phyloP scores from a whole-genome alignment of 2,113 vertebrate species.

The Vulpes ferrilata region DNA sequence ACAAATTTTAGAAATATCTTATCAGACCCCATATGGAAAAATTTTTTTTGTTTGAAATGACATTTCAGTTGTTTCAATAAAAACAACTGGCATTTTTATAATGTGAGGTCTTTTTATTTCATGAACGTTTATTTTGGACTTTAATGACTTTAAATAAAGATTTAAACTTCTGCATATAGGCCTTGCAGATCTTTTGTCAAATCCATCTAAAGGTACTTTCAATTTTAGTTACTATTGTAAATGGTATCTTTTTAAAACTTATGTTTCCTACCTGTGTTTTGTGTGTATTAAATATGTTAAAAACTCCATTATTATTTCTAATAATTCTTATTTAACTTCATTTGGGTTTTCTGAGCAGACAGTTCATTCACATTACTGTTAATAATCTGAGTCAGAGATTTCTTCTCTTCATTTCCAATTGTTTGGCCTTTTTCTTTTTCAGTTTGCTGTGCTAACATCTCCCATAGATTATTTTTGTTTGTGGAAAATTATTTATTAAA shows the following conservation, averaged over 20 bases:
- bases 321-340: background rate
- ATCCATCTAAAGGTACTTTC: background rate
- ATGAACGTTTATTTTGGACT: background rate
- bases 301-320: background rate
- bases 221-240: background rate
- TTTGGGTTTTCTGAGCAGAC: background rate
- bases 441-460: background rate
- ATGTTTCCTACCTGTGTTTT: background rate
- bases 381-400: background rate
- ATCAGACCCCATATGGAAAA: background rate
- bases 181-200: background rate
- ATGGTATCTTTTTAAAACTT: constrained; percentile 9
- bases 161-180: background rate
- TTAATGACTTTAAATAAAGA: background rate
- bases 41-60: background rate
- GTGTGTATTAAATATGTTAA: background rate
- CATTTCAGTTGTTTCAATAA: background rate
- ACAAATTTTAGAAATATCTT: constrained; percentile 36
- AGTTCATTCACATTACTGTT: background rate
- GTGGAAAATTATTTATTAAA: background rate
- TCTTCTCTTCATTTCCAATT: background rate
- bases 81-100: background rate
- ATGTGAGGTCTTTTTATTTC: background rate
- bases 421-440: background rate
- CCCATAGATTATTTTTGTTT: background rate